phyloP scores from a whole-genome alignment of 2,888 invertebrate species.

The Ligdia adustata region DNA sequence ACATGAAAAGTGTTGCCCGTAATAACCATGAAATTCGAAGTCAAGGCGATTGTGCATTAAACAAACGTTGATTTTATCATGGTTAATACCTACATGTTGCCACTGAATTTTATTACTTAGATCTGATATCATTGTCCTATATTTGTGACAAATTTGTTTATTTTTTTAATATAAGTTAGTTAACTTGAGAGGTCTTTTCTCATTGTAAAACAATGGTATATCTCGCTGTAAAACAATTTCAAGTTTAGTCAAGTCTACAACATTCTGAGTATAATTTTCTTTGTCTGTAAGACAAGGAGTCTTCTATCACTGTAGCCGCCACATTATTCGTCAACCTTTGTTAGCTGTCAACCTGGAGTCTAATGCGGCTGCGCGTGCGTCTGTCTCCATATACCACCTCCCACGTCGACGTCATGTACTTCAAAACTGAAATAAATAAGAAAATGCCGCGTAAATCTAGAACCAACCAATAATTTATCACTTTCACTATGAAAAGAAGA shows the following conservation, averaged over 20 bases:
- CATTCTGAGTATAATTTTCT: not conserved
- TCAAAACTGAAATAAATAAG: constrained; percentile 39
- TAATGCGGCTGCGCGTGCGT: constrained; percentile 55
- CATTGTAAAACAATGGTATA: too few relatives aligned
- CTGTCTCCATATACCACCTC: constrained; percentile 55
- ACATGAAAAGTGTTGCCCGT: constrained; percentile 7
- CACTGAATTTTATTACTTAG: constrained; percentile 25
- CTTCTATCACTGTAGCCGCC: constrained; percentile 33
- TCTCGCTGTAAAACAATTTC: too few relatives aligned
- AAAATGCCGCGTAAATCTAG: constrained; percentile 15
- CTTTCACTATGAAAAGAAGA: constrained; percentile 24
- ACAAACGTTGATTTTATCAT: constrained; percentile 42
- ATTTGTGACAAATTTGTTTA: constrained; percentile 1
- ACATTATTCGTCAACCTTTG: constrained; percentile 49
- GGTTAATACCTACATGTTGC: constrained; percentile 35
- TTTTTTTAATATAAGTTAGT: constrained; percentile 5
- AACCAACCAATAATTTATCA: constrained; percentile 6
- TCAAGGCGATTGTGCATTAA: constrained; percentile 24
- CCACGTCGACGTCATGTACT: constrained; percentile 45
- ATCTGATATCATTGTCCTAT: not conserved
- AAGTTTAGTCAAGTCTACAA: constrained; percentile 2
- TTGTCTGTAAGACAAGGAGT: constrained; percentile 19
- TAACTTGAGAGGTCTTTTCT: constrained; percentile 1
- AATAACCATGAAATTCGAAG: constrained; percentile 32
- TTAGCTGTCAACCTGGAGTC: constrained; percentile 48